Base-by-base conservation (phyloP, 2,888 invertebrate genomes). In the Pseudolycoriella hygida region DNA sequence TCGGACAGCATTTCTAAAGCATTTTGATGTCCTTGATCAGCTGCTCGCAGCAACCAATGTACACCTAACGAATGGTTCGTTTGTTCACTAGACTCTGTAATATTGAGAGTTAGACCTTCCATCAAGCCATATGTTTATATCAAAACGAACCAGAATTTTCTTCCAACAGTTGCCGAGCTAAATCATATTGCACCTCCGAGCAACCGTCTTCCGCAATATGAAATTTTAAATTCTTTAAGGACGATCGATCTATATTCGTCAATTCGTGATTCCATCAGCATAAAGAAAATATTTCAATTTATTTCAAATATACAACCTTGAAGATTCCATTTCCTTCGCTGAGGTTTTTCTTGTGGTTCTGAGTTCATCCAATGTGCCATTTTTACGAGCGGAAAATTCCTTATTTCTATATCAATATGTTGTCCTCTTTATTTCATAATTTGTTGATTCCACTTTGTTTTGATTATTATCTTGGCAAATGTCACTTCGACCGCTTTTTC, bases 11-110 rank as follows among this genome's bases (percentile, higher is more conserved):
- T 71, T 48, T 75, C 75, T 31, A 88, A 83, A 0, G 92, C 92
- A 60, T 89, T 87, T 39, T 78, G 73, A 55, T 89, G 88, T 1
- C 92, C 93, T 62, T 92, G 89, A 56, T 88, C 85, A 0, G 92
- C 89, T 2, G 93, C 90, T 65, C 84, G 82, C n/a, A 89, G 79
- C 42, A 93, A 65, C 92, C 92, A 93, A 56, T 86, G 81, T 43
- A 93, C 76, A 0, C 89, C 92, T 51, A 84, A 73, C 52, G 79
- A 75, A 49, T 80, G 83, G 42, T 44, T 32, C 37, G 30, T 15
- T 17, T 17, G 12, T 41, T 41, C 8, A 20, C 20, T n/a, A 18
- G 18, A 3, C 20, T 20, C 15, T 17, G 18, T 15, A 39, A 39
- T 4, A 11, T 6, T 37, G 37, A 12, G 15, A 37, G 11, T 40